A percentile compares a stretch with the other conserved stretches of the same genome.
phyloP scores from a whole-genome alignment of 2,113 vertebrate species.

The Apus apus region DNA sequence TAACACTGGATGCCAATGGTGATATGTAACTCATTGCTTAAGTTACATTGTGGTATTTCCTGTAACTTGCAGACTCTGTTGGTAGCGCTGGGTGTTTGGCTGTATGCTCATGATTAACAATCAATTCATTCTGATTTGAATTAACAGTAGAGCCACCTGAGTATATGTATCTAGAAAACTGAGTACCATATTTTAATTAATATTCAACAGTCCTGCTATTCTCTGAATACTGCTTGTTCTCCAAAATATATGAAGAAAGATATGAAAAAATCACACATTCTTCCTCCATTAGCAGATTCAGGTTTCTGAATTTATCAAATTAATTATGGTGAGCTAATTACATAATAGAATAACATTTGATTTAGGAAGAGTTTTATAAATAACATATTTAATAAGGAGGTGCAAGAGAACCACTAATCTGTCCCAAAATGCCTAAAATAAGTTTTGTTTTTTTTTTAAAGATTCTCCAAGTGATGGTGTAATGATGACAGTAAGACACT shows the following conservation, averaged over 20 bases:
- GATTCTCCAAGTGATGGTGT: neutral
- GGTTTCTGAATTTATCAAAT: neutral
- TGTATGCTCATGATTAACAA: conserved; percentile 18
- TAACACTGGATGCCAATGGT: neutral
- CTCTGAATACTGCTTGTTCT: neutral
- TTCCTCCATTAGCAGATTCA: neutral
- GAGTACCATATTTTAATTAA: conserved; percentile 17
- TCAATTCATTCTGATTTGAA: neutral
- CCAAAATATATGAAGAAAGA: neutral
- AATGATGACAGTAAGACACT: neutral
- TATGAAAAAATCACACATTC: neutral
- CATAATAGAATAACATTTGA: neutral
- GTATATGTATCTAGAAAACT: neutral
- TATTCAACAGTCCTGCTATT: neutral
- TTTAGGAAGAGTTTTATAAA: neutral
- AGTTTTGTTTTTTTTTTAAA: neutral
- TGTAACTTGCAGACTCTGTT: neutral
- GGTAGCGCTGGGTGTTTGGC: neutral
- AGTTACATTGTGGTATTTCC: neutral
- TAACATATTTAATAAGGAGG: neutral
- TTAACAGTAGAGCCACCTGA: neutral
- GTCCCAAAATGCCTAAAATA: neutral
- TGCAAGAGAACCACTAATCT: neutral
- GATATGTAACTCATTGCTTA: neutral
- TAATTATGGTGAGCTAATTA: neutral